Base-by-base conservation (phyloP, 2,113 vertebrate species). In the Numida meleagris region DNA sequence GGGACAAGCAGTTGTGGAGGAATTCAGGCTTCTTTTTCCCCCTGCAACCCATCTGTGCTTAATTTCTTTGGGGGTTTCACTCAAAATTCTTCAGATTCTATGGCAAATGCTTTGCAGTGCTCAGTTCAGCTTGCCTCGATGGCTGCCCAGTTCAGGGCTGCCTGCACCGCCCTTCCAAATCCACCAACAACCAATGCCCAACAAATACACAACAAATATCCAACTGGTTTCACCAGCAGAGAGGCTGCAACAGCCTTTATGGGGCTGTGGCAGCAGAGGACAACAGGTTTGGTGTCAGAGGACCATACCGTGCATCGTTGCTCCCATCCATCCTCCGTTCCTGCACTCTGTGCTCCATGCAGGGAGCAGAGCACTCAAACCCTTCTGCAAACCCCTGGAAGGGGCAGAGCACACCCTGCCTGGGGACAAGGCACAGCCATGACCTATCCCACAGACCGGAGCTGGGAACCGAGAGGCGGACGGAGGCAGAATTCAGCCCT, bases 11-110 rank as follows among this genome's bases (percentile, higher is more conserved):
- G 53, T 19, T 17, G 53, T 57, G 76, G 46, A 95, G 48, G 96
- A 86, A 94, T 88, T 36, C 2, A 68, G 82, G 61, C 71, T 95
- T 86, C 68, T 72, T 89, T 40, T 1, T 12, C 66, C 63, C 77
- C 55, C 45, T n/a, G 33, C 25, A 94, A 83, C 85, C 79, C 96
- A 97, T 97, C 95, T 97, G 96, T 94, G 87, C 95, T 96, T 95
- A 95, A 97, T 97, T 97, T 97, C 89, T 96, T 95, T 61, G 88
- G 96, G 94, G 96, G 88, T 94, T 95, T 96, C 82, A 2, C 96
- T 96, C 89, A 85, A 88, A 96, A 97, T 97, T 95, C 96, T 20
- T 97, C 57, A 33, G 75, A 97, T 97, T 97, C 94, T 95, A 48
- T 5, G 29, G 93, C 82, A 96, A 96, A 97, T 83, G 88, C 40